Conservation (phyloP, 2,888 invertebrate species). For the Sinotaia quadrata region DNA sequence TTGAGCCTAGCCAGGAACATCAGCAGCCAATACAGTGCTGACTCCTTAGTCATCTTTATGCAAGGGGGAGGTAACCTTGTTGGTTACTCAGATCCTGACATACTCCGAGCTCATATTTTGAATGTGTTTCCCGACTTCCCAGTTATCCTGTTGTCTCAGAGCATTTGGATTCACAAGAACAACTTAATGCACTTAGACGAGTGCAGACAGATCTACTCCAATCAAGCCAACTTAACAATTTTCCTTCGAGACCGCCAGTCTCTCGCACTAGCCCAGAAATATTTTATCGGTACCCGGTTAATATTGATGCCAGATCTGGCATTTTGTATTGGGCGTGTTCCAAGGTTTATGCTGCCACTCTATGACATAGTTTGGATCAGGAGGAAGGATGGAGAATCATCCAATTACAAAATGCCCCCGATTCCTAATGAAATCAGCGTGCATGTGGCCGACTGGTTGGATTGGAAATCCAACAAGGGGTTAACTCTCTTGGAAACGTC, state of each 20-base stretch:
- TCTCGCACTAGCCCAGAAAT: conserved; percentile 10
- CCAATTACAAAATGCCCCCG: conserved; percentile 18
- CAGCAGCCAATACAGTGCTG: neutral
- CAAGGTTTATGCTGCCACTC: conserved; percentile 31
- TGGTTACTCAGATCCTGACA: conserved; percentile 24
- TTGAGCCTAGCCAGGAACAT: conserved; percentile 6
- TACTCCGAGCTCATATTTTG: conserved; percentile 14
- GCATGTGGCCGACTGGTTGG: conserved; percentile 34
- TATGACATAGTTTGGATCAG: conserved; percentile 41
- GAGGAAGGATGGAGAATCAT: conserved; percentile 31
- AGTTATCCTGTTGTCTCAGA: conserved; percentile 37
- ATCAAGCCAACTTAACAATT: conserved; percentile 27
- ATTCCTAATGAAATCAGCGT: conserved; percentile 25
- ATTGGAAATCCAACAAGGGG: conserved; percentile 29
- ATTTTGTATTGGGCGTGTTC: conserved; percentile 31
- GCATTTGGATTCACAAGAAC: conserved; percentile 10
- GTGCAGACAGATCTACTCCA: conserved; percentile 18
- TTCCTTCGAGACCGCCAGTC: conserved; percentile 32
- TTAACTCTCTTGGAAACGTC: conserved; percentile 32
- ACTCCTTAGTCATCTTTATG: conserved; percentile 38
- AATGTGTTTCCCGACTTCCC: conserved; percentile 19
- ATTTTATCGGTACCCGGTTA: conserved; percentile 27
- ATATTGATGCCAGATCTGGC: conserved; percentile 41
- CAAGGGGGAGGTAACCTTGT: conserved; percentile 46
- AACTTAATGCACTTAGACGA: neutral